Conservation (phyloP, 2,888 invertebrate species). For the Pterostichus niger region DNA sequence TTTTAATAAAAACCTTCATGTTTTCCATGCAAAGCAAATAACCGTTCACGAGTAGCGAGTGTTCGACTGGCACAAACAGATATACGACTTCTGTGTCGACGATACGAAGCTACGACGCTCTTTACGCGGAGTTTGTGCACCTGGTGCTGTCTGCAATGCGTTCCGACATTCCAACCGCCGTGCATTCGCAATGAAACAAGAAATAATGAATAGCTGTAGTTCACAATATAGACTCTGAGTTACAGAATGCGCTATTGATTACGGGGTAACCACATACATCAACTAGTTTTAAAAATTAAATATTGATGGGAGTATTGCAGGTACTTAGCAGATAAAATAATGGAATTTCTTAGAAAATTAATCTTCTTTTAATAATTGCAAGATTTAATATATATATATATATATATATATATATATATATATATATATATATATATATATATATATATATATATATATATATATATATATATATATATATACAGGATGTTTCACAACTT, state of each 20-base stretch:
- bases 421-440: too few species aligned
- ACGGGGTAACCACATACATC: background rate
- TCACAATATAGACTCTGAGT: slow-evolving; percentile 12
- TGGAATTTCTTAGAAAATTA: background rate
- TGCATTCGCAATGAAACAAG: slow-evolving; percentile 23
- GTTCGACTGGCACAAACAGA: background rate
- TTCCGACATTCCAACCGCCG: background rate
- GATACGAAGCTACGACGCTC: too few species aligned
- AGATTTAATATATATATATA: too few species aligned
- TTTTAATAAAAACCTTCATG: slow-evolving; percentile 1
- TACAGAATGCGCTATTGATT: background rate
- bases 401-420: too few species aligned
- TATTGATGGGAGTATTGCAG: background rate
- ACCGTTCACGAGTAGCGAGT: background rate
- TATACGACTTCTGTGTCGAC: too few species aligned
- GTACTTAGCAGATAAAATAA: background rate
- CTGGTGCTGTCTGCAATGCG: slow-evolving; percentile 35
- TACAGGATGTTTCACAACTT: too few species aligned
- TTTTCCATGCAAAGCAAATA: background rate
- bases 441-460: too few species aligned
- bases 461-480: too few species aligned
- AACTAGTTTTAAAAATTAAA: background rate
- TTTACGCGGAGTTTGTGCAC: background rate
- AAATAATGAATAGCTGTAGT: slow-evolving; percentile 31
- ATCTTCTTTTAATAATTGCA: too few species aligned